Conservation (phyloP, 2,888 invertebrate genomes). For the Dastarcus helophoroides region DNA sequence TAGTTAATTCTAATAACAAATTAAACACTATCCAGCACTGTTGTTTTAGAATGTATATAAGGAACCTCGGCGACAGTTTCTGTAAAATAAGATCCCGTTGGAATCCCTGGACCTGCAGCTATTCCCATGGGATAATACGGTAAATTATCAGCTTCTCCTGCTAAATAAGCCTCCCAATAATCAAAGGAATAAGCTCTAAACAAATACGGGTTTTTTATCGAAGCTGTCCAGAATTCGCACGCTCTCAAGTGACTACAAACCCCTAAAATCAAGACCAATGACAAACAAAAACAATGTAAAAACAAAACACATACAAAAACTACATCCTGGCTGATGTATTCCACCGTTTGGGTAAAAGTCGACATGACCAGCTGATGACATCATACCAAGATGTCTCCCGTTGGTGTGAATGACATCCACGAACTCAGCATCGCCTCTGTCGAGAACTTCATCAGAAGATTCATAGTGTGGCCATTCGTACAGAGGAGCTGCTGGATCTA, state of each 20-base stretch:
- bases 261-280: too few relatives aligned
- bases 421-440: conserved; percentile 39
- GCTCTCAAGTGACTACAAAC: conserved; percentile 29
- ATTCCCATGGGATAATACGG: conserved; percentile 29
- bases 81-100: conserved; percentile 27
- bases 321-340: conserved; percentile 44
- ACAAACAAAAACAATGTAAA: conserved; percentile 1
- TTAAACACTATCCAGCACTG: conserved; percentile 19
- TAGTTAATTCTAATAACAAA: not conserved
- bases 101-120: conserved; percentile 23
- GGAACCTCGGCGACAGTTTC: conserved; percentile 19
- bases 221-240: conserved; percentile 30
- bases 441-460: conserved; percentile 33
- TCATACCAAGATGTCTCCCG: conserved; percentile 36
- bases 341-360: conserved; percentile 55
- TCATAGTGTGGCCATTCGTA: conserved; percentile 33
- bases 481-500: conserved; percentile 45
- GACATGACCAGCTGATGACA: conserved; percentile 38
- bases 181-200: conserved; percentile 28
- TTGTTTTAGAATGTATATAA: conserved; percentile 20
- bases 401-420: conserved; percentile 48
- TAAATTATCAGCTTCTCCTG: conserved; percentile 13
- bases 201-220: conserved; percentile 26
- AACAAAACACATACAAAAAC: conserved; percentile 21
- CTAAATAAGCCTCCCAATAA: conserved; percentile 23